Evolutionary conservation across 2,797 vertebrate genomes (phyloP), one percentile per base, ranked within the genome.

Genomic region (Holocentrus rufus): DNA sequence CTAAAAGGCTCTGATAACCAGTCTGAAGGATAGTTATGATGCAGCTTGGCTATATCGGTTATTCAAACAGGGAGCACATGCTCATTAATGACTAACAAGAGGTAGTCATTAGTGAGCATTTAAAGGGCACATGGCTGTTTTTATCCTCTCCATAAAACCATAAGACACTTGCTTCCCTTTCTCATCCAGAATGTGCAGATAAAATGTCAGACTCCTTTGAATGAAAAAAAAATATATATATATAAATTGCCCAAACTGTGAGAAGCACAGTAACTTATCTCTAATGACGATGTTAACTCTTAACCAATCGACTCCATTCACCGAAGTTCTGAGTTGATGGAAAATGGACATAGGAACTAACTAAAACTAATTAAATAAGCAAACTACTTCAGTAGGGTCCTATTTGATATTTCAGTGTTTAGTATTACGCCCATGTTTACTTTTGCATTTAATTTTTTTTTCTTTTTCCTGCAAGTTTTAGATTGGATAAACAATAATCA

Each of bases 91-190:
- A 50, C 30, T 49, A n/a, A 34, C 22, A 52, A 2, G 31, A 34
- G 31, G 63, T 44, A 47, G 49, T 20, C 36, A 69, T 25, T 36
- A 22, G n/a, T 60, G 23, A 53, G 25, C 57, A 18, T 64, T 71
- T 60, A 59, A 78, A 66, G 56, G 58, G 25, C 70, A 50, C 15
- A 23, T 22, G 3, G 30, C 64, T 69, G 27, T 70, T 82, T 81
- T 74, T 44, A 62, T 50, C n/a, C 58, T 55, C 42, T 72, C 7
- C 4, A 57, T 72, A 42, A 62, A 55, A 64, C 2, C n/a, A 67
- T 46, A 46, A 46, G 14, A 46, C 44, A 46, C 15, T 46, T 46
- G 15, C 15, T 17, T 46, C 14, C 13, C 13, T 23, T 63, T 53
- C 54, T 22, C 15, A 25, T 56, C 36, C 4, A 3, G 20, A 13